Conservation (phyloP, 2,797 vertebrate genomes). For the Enteromius afrohamiltoni region DNA sequence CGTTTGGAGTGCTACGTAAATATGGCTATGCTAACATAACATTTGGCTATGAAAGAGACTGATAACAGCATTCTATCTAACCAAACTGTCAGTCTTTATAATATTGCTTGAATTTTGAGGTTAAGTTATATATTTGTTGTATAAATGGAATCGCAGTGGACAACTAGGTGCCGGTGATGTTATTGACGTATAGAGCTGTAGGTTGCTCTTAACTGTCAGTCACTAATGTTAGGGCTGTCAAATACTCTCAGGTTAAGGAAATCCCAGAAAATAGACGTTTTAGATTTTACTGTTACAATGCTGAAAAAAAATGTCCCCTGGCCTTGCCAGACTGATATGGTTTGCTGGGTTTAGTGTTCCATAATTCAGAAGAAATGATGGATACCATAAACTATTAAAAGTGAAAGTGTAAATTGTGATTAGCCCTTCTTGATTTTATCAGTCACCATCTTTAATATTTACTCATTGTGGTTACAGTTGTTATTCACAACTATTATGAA, state of each 20-base stretch:
- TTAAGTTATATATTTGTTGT: background rate
- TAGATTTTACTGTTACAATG: background rate
- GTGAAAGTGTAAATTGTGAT: background rate
- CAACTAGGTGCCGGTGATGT: background rate
- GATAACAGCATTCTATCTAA: background rate
- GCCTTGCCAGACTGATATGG: too few species aligned
- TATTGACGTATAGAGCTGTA: background rate
- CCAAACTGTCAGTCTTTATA: background rate
- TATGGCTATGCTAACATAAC: background rate
- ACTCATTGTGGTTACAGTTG: background rate
- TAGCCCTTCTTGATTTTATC: background rate
- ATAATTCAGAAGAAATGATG: background rate
- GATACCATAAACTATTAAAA: background rate
- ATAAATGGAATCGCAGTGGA: background rate
- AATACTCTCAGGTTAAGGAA: background rate
- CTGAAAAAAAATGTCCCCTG: background rate
- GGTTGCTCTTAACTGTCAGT: slow-evolving; percentile 2
- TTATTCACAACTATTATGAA: background rate
- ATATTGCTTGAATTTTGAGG: background rate
- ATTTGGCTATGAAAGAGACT: background rate
- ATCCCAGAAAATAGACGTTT: background rate
- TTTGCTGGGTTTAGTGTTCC: background rate
- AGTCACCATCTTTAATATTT: background rate
- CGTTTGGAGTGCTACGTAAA: background rate
- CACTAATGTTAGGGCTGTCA: background rate